phyloP scores from a whole-genome alignment of 2,888 invertebrate species.

The Ernsta delagoae region DNA sequence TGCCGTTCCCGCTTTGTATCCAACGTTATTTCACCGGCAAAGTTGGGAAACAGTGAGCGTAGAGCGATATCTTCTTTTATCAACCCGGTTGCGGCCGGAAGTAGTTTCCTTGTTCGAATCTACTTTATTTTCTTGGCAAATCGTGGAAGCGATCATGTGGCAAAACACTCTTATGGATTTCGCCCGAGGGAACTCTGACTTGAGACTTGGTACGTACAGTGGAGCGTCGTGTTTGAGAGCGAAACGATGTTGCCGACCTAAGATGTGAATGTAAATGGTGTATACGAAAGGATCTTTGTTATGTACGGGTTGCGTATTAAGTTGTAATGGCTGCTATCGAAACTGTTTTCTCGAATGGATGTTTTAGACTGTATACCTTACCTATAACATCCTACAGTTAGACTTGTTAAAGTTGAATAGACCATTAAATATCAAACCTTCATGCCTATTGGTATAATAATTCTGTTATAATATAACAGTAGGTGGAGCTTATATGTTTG shows the following conservation, averaged over 20 bases:
- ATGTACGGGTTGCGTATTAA: conserved; percentile 8
- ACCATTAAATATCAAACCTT: too few species aligned
- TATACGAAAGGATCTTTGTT: conserved; percentile 54
- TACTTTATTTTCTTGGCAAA: conserved; percentile 81
- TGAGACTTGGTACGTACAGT: conserved; percentile 60
- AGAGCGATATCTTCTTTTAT: conserved; percentile 53
- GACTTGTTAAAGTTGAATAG: too few species aligned
- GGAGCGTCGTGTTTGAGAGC: conserved; percentile 71
- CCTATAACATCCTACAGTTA: too few species aligned
- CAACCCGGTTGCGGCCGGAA: conserved; percentile 67
- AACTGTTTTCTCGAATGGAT: background rate
- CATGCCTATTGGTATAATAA: too few species aligned
- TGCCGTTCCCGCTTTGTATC: conserved; percentile 48
- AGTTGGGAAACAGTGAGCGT: conserved; percentile 54
- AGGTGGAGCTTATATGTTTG: too few species aligned
- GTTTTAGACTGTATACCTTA: background rate
- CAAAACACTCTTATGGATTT: conserved; percentile 82
- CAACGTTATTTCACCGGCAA: conserved; percentile 62
- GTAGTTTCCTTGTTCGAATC: conserved; percentile 67
- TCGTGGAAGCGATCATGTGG: conserved; percentile 83
- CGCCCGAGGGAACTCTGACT: conserved; percentile 80
- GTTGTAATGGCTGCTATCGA: background rate
- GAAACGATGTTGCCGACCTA: conserved; percentile 74
- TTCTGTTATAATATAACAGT: too few species aligned
- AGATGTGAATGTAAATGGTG: conserved; percentile 67